phyloP scores from a whole-genome alignment of 2,888 invertebrate genomes.

The Mantis religiosa region DNA sequence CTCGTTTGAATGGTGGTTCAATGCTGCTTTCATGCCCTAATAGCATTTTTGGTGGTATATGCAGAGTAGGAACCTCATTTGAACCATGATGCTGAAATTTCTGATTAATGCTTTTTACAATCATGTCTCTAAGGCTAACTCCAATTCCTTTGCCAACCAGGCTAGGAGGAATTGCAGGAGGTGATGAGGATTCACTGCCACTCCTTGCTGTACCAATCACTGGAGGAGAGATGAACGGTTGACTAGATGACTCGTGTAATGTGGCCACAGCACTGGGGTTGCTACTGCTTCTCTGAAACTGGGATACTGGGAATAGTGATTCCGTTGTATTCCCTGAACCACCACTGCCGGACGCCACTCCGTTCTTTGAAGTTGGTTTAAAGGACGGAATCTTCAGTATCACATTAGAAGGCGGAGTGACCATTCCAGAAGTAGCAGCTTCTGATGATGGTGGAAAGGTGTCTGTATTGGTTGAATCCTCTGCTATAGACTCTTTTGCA shows the following conservation, averaged over 20 bases:
- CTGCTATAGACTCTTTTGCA: slow-evolving; percentile 47
- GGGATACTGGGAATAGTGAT: neutral
- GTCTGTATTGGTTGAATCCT: slow-evolving; percentile 18
- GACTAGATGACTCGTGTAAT: slow-evolving; percentile 35
- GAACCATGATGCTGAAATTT: slow-evolving; percentile 55
- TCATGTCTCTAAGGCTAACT: slow-evolving; percentile 77
- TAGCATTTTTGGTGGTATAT: slow-evolving; percentile 25
- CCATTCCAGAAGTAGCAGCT: slow-evolving; percentile 52
- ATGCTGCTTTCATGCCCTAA: slow-evolving; percentile 38
- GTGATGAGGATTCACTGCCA: slow-evolving; percentile 52
- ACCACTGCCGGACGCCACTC: slow-evolving; percentile 22
- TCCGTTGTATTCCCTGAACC: neutral
- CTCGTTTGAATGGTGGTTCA: slow-evolving; percentile 48
- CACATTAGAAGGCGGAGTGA: slow-evolving; percentile 51
- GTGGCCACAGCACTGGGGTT: neutral
- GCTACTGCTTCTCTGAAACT: neutral
- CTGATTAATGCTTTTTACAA: slow-evolving; percentile 87
- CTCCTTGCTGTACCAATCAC: slow-evolving; percentile 24
- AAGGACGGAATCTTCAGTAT: slow-evolving; percentile 93
- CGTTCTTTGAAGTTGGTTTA: slow-evolving; percentile 52
- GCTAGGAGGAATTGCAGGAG: slow-evolving; percentile 41
- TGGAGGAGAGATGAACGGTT: slow-evolving; percentile 19
- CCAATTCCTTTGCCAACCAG: slow-evolving; percentile 52
- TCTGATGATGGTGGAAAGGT: slow-evolving; percentile 2
- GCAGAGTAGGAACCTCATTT: slow-evolving; percentile 1